These are phyloP conservation scores for Protosalanx chinensis DNA, from an alignment of 2,797 vertebrate species.

Conservation along the genomic window DNA sequence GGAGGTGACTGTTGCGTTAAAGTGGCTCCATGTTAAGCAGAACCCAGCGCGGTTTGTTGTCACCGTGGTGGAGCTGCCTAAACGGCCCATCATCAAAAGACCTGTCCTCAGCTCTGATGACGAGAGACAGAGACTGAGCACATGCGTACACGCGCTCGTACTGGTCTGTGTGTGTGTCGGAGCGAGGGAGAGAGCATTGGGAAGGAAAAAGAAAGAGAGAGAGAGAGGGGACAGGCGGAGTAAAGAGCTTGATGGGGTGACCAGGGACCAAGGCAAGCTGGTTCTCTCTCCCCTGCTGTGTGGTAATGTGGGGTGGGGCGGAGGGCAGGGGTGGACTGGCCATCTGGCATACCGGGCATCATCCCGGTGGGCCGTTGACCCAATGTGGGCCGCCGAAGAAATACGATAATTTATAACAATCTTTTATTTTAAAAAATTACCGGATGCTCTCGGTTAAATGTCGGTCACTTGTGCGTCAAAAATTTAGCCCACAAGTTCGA, in stretches of 20 bases:
- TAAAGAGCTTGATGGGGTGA: not conserved
- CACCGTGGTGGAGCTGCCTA: not conserved
- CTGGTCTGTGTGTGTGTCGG: not conserved
- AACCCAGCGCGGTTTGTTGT: not conserved
- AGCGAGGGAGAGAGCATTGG: not conserved
- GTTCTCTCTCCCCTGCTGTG: too few relatives aligned
- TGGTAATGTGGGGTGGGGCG: not conserved
- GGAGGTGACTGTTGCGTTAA: slow-evolving; percentile 26
- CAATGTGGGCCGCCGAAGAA: too few relatives aligned
- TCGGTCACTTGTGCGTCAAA: too few relatives aligned
- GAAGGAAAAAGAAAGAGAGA: not conserved
- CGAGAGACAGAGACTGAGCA: not conserved
- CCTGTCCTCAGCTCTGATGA: too few relatives aligned
- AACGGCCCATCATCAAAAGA: not conserved
- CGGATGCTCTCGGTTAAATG: too few relatives aligned
- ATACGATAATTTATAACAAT: too few relatives aligned
- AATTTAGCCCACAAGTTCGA: too few relatives aligned
- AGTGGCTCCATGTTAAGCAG: slow-evolving; percentile 20
- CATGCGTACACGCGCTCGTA: not conserved
- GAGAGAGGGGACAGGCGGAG: not conserved
- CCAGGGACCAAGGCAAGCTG: not conserved
- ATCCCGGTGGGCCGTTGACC: too few relatives aligned
- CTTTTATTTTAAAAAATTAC: too few relatives aligned
- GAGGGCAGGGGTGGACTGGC: not conserved
- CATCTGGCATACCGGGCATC: too few relatives aligned